A percentile compares a stretch with the other conserved stretches of the same genome.
phyloP scores from a whole-genome alignment of 2,888 invertebrate genomes.

The Graphium colonna region DNA sequence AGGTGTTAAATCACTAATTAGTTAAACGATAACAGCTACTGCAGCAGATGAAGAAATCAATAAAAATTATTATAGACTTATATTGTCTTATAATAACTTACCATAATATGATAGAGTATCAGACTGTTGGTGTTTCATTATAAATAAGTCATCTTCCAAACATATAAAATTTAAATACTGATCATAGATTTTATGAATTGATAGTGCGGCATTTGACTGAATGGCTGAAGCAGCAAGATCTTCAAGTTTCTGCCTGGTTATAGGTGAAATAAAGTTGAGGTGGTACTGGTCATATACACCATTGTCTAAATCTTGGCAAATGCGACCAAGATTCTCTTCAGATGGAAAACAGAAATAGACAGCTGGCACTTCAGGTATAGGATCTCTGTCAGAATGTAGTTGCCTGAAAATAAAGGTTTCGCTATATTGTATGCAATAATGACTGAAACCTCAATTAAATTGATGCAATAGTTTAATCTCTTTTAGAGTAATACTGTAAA shows the following conservation, averaged over 20 bases:
- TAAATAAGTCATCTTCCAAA: conserved; percentile 98
- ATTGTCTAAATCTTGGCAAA: conserved; percentile 93
- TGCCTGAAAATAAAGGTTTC: conserved; percentile 83
- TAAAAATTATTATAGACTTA: too few relatives aligned
- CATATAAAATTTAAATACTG: conserved; percentile 99
- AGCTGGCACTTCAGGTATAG: conserved; percentile 99
- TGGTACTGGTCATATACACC: conserved; percentile 96
- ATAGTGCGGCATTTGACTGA: conserved; percentile 93
- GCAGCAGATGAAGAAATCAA: too few relatives aligned
- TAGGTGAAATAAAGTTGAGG: conserved; percentile 97
- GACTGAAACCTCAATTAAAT: too few relatives aligned
- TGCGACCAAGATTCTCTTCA: conserved; percentile 96
- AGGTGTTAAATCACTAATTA: not conserved
- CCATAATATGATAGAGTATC: conserved; percentile 96
- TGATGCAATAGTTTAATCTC: too few relatives aligned
- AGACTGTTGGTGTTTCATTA: conserved; percentile 94
- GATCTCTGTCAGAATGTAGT: conserved; percentile 91
- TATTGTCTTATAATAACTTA: conserved; percentile 45
- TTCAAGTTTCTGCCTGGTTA: conserved; percentile 95
- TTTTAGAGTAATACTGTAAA: too few relatives aligned
- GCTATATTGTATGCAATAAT: too few relatives aligned
- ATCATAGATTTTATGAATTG: conserved; percentile 97
- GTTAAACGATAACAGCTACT: too few relatives aligned
- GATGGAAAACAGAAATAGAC: conserved; percentile 98
- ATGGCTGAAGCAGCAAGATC: conserved; percentile 96